Evolutionary conservation across 1,140 invertebrate species (phyloP).

Genomic region (Drosophila dunni): DNA sequence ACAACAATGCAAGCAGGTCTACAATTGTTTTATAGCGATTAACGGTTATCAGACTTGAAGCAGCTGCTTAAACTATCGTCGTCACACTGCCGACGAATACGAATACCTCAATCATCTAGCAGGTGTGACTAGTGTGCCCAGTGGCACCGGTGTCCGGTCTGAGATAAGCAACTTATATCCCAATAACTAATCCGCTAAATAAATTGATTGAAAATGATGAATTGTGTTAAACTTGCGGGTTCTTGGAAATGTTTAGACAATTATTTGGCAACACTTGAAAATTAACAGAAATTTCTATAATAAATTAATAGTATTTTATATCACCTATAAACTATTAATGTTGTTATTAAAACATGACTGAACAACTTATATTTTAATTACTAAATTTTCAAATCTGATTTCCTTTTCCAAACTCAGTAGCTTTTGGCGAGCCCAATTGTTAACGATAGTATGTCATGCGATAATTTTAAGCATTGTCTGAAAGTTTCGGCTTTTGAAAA

Average conservation of each 20-base stretch:
- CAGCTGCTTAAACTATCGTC: conserved; percentile 26
- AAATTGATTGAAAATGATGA: neutral
- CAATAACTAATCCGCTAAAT: conserved; percentile 19
- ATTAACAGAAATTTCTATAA: no score
- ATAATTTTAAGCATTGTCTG: neutral
- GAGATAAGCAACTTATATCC: conserved; percentile 9
- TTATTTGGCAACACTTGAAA: no score
- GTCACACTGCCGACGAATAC: neutral
- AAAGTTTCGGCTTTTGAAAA: conserved; percentile 17
- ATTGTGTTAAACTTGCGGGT: neutral
- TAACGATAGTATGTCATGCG: neutral
- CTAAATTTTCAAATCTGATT: no score
- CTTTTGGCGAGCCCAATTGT: no score
- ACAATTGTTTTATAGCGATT: conserved; percentile 33
- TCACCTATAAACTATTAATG: no score
- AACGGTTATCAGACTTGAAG: conserved; percentile 33
- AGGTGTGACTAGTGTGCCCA: conserved; percentile 13
- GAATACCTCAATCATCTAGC: neutral
- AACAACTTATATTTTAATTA: no score
- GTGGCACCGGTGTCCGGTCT: neutral
- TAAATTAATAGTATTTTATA: no score
- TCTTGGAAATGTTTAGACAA: neutral
- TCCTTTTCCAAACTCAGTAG: no score
- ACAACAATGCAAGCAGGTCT: neutral
- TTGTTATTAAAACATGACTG: no score